Conservation (phyloP, 2,113 vertebrate genomes). For the Lepus timidus region DNA sequence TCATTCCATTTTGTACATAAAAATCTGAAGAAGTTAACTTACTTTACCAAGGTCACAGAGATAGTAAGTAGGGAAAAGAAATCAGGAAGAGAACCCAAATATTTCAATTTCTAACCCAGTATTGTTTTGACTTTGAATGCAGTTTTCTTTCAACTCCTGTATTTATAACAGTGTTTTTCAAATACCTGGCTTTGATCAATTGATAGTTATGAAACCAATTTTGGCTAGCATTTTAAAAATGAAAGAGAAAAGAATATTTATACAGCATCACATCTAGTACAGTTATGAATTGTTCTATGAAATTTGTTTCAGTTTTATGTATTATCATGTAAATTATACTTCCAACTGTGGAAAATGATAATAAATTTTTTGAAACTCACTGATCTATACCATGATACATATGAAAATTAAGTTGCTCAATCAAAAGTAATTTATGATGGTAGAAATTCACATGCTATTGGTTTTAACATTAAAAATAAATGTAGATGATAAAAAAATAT, state of each 20-base stretch:
- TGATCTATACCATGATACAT: not conserved
- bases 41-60: constrained; percentile 62
- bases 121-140: constrained; percentile 24
- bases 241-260: constrained; percentile 38
- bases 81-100: constrained; percentile 15
- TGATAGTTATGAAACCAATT: constrained; percentile 40
- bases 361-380: constrained; percentile 37
- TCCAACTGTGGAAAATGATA: constrained; percentile 24
- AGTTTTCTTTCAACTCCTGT: constrained; percentile 12
- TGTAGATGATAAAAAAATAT: constrained; percentile 19
- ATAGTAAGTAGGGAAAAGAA: constrained; percentile 27
- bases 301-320: constrained; percentile 41
- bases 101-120: not conserved
- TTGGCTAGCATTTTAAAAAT: constrained; percentile 23
- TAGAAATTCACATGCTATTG: constrained; percentile 29
- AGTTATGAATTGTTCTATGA: constrained; percentile 24
- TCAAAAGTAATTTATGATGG: constrained; percentile 61
- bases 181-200: constrained; percentile 29
- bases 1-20: constrained; percentile 27
- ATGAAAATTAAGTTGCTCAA: constrained; percentile 53
- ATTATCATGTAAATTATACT: constrained; percentile 38
- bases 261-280: constrained; percentile 26
- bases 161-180: constrained; percentile 32
- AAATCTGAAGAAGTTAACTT: constrained; percentile 40
- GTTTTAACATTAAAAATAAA: constrained; percentile 67